Evolutionary conservation across 2,888 invertebrate genomes (phyloP).

Genomic region (Drosophila leonis): DNA sequence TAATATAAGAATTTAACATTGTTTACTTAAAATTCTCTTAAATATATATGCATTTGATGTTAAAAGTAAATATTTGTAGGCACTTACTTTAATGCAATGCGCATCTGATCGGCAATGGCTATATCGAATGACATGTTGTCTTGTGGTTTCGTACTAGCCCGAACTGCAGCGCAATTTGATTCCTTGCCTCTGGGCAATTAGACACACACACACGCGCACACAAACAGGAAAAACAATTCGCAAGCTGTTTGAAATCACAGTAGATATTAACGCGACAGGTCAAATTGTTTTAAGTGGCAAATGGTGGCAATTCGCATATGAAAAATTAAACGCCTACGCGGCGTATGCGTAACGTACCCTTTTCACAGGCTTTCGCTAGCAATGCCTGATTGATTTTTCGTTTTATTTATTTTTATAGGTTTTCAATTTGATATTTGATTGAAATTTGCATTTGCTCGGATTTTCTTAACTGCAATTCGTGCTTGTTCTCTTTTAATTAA

Average conservation of each 20-base stretch:
- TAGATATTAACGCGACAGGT: slow-evolving; percentile 44
- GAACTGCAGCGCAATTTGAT: slow-evolving; percentile 30
- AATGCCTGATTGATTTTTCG: slow-evolving; percentile 32
- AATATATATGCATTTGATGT: background rate
- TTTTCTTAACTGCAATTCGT: slow-evolving; percentile 7
- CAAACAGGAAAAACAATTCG: slow-evolving; percentile 21
- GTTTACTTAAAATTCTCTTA: background rate
- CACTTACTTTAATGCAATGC: slow-evolving; percentile 83
- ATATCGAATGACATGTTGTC: slow-evolving; percentile 82
- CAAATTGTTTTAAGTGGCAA: slow-evolving; percentile 35
- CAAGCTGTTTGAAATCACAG: slow-evolving; percentile 57
- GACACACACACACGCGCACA: slow-evolving; percentile 11
- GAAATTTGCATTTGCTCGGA: background rate
- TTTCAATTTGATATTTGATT: background rate
- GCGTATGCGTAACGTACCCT: slow-evolving; percentile 55
- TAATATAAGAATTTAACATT: background rate
- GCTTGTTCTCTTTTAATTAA: slow-evolving; percentile 13
- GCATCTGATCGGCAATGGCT: slow-evolving; percentile 83
- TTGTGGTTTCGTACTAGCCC: slow-evolving; percentile 32
- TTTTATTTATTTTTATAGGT: background rate
- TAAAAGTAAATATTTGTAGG: background rate
- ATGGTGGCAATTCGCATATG: slow-evolving; percentile 28
- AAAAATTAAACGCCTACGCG: slow-evolving; percentile 40
- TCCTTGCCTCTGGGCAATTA: slow-evolving; percentile 45
- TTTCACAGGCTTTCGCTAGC: slow-evolving; percentile 28